Evolutionary conservation across 2,113 vertebrate genomes (phyloP), one percentile per base, ranked within the genome.

Genomic region (Chaenogobius annularis): DNA sequence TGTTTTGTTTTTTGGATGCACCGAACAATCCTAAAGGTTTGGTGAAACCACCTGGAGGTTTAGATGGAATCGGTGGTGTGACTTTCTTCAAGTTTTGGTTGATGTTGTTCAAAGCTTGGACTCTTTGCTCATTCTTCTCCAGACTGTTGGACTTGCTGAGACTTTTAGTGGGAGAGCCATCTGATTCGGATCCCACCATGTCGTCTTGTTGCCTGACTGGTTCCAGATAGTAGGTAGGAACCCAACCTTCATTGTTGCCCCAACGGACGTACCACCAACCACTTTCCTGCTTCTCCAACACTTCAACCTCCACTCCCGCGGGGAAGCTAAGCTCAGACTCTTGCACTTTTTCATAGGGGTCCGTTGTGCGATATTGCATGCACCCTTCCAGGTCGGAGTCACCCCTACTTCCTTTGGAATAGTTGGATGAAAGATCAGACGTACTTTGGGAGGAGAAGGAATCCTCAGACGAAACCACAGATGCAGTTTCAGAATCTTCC

Each of bases 251-350:
- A 47, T 80, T 58, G 47, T 95, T 94, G 83, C 95, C 94, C 0
- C 95, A 96, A 70, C 93, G 94, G 66, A 99, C 87, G 55, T 94
- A 99, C 97, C 98, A 99, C 98, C 98, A 99, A 11, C 98, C 98
- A 22, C 97, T 98, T 46, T 98, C 95, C 85, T 95, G 94, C 88
- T 96, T 98, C 86, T 99, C 97, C 7, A 99, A 85, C 37, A 99
- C 96, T 69, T 97, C 95, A 14, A 99, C 96, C 89, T 96, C 95
- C 62, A 93, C 95, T 62, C 96, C 96, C 0, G 94, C 96, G 0
- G 97, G 95, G 78, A 99, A 99, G 83, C 95, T 96, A 81, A 99
- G 88, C 92, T 99, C 97, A 0, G 96, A 95, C 76, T 97, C 97
- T 80, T 98, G 96, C 72, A 96, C 94, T 82, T 97, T 98, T 82